These are phyloP conservation scores for Tamandua tetradactyla DNA, from an alignment of 2,797 vertebrate genomes.

Conservation along the genomic window DNA sequence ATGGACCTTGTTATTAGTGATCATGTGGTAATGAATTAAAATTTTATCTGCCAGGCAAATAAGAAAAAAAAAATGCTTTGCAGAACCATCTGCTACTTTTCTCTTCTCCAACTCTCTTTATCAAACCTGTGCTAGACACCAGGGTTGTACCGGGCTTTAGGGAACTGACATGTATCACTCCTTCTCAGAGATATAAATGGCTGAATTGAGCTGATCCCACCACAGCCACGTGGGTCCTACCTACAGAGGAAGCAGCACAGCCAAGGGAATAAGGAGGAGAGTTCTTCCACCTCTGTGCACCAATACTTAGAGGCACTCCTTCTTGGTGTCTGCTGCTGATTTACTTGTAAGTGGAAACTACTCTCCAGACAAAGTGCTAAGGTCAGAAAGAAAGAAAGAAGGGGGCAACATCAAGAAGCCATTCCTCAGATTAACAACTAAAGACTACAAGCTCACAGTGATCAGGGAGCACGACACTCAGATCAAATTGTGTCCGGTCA, in stretches of 20 bases:
- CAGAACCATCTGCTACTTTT: not conserved
- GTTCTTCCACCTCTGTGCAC: not conserved
- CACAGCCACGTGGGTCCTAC: fast-evolving
- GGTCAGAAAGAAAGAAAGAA: not conserved
- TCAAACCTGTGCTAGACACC: not conserved
- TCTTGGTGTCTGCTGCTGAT: not conserved
- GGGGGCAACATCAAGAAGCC: not conserved
- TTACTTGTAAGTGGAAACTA: too few species aligned
- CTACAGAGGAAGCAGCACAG: not conserved
- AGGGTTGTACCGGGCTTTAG: fast-evolving
- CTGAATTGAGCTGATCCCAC: not conserved
- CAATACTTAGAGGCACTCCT: too few species aligned
- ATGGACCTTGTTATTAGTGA: not conserved
- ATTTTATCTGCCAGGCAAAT: not conserved
- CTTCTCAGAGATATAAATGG: not conserved
- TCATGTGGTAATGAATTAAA: not conserved
- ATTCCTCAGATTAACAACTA: not conserved
- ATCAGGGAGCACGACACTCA: fast-evolving
- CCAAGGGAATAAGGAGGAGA: not conserved
- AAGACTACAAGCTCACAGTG: fast-evolving
- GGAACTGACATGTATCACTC: not conserved
- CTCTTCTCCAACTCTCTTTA: not conserved
- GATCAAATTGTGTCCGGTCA: not conserved
- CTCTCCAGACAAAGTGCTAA: not conserved
- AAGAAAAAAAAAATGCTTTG: not conserved